Conservation (phyloP, 2,888 invertebrate species). For the Amblyjoppa proteus region DNA sequence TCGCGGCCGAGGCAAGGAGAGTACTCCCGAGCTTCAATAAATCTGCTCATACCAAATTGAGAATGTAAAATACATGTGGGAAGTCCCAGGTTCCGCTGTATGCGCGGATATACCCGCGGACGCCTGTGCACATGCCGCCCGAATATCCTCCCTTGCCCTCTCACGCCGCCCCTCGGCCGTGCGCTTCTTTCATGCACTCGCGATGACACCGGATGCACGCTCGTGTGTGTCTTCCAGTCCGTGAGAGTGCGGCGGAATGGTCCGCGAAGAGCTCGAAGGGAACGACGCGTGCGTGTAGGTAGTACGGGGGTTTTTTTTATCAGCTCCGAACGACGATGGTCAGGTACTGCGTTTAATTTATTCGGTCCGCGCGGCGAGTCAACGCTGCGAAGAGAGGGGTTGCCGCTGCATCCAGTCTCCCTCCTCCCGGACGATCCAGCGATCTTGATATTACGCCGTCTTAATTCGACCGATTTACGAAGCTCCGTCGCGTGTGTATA, state of each 20-base stretch:
- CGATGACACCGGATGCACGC: constrained; percentile 62
- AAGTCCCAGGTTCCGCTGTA: constrained; percentile 51
- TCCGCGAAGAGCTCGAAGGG: constrained; percentile 43
- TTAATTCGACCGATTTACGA: constrained; percentile 75
- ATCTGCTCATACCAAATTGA: constrained; percentile 82
- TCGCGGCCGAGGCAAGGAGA: constrained; percentile 47
- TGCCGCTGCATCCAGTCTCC: constrained; percentile 40
- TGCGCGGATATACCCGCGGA: constrained; percentile 67
- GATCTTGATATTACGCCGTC: constrained; percentile 72
- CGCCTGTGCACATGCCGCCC: constrained; percentile 70
- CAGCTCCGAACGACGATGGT: constrained; percentile 79
- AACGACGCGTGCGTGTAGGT: constrained; percentile 32
- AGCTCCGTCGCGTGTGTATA: constrained; percentile 61
- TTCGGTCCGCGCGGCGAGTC: constrained; percentile 75
- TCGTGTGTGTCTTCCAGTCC: constrained; percentile 7
- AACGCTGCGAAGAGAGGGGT: constrained; percentile 48
- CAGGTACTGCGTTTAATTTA: constrained; percentile 78
- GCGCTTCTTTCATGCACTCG: constrained; percentile 64
- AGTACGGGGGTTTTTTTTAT: constrained; percentile 75
- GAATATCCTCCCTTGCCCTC: constrained; percentile 57
- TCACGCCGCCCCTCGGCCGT: background rate
- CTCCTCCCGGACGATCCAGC: constrained; percentile 28
- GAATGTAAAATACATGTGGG: constrained; percentile 82
- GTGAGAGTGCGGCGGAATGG: constrained; percentile 31
- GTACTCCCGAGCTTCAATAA: constrained; percentile 77